phyloP scores from a whole-genome alignment of 2,113 vertebrate species.

The Brachyhypopomus gauderio region DNA sequence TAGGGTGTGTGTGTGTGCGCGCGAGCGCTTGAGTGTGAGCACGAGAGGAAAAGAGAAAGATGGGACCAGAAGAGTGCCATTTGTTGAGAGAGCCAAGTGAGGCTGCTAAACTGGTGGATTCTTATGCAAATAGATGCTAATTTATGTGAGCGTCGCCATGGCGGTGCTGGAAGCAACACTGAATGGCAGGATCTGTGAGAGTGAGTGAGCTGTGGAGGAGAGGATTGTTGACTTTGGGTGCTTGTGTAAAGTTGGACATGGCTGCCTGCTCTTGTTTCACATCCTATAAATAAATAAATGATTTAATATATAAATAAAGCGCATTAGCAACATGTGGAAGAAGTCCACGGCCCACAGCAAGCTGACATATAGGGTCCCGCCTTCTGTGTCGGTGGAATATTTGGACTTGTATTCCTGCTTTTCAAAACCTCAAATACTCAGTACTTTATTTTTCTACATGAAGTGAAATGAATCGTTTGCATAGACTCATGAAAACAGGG shows the following conservation, averaged over 20 bases:
- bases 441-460: not conserved
- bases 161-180: constrained; percentile 76
- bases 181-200: constrained; percentile 72
- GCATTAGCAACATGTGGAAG: not conserved
- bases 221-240: constrained; percentile 68
- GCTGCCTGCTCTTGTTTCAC: constrained; percentile 70
- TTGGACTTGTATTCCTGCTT: not conserved
- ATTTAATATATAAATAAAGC: not conserved
- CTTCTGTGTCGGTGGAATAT: not conserved
- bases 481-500: too few relatives aligned
- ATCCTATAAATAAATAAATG: constrained; percentile 53
- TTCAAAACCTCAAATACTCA: too few relatives aligned
- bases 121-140: constrained; percentile 82
- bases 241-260: constrained; percentile 70
- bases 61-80: constrained; percentile 71
- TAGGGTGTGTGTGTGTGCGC: constrained; percentile 10
- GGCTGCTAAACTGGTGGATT: constrained; percentile 75
- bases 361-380: not conserved
- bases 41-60: constrained; percentile 43
- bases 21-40: constrained; percentile 27
- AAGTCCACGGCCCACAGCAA: not conserved
- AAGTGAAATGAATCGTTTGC: not conserved
- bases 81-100: constrained; percentile 74
- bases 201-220: not conserved
- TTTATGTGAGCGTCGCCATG: constrained; percentile 76